Percentiles rank a stretch among this genome's conserved stretches.
Evolutionary conservation across 2,797 vertebrate genomes (phyloP).

Genomic region (Capromys pilorides): DNA sequence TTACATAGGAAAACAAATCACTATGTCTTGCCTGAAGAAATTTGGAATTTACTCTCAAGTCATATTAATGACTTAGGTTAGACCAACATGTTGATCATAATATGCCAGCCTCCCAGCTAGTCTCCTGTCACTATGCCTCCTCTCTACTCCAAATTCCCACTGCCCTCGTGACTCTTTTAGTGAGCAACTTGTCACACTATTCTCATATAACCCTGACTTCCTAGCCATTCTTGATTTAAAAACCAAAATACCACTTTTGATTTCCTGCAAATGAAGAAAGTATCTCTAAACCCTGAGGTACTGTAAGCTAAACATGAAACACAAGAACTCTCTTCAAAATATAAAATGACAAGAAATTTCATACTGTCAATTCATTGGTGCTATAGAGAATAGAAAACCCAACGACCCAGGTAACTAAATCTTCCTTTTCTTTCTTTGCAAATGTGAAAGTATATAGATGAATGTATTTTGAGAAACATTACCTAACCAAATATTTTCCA

Average conservation of each 20-base stretch:
- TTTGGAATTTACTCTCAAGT: conserved; percentile 59
- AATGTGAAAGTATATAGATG: conserved; percentile 24
- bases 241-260: not conserved
- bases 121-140: not conserved
- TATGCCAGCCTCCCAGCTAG: not conserved
- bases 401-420: conserved; percentile 28
- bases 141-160: not conserved
- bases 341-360: not conserved
- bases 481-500: not conserved
- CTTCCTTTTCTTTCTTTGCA: not conserved
- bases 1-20: not conserved
- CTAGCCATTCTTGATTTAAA: not conserved
- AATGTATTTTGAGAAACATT: conserved; percentile 34
- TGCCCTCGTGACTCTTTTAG: not conserved
- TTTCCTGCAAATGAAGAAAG: conserved; percentile 38
- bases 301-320: not conserved
- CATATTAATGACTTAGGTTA: conserved; percentile 39
- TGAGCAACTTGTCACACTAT: not conserved
- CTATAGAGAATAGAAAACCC: not conserved
- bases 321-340: conserved; percentile 20
- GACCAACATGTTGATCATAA: not conserved
- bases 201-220: not conserved
- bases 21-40: conserved; percentile 64
- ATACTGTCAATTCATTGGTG: not conserved
- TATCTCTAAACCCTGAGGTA: not conserved